Conservation (phyloP, 2,797 vertebrate species). For the Tokudaia muenninki region DNA sequence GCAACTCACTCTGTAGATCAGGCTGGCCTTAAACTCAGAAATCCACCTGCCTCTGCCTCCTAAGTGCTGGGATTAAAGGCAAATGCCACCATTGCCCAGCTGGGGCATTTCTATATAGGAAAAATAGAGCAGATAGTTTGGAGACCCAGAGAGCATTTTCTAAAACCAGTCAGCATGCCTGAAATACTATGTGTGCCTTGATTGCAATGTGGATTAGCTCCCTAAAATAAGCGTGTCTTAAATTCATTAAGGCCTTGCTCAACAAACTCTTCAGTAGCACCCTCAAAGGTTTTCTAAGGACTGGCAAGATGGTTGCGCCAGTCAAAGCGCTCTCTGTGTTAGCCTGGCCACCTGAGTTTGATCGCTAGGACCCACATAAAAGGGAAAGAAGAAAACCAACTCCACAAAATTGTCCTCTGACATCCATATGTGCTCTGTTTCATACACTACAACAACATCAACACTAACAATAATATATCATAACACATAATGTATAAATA, state of each 20-base stretch:
- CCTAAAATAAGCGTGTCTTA: neutral
- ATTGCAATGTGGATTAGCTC: neutral
- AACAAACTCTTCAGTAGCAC: neutral
- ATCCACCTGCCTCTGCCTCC: no score
- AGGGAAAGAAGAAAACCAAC: neutral
- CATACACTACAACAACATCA: no score
- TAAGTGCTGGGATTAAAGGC: no score
- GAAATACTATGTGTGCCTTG: neutral
- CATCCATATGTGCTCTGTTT: neutral
- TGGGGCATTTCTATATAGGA: neutral
- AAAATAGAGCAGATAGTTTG: neutral
- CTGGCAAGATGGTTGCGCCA: neutral
- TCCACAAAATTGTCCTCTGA: neutral
- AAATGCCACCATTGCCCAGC: no score
- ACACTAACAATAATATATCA: neutral
- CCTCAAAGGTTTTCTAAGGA: constrained; percentile 48
- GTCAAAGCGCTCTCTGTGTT: neutral
- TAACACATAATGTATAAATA: neutral
- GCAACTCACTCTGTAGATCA: no score
- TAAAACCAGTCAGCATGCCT: neutral
- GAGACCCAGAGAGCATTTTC: neutral
- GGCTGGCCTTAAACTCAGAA: no score
- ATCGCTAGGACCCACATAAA: neutral
- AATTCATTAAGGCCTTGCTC: neutral
- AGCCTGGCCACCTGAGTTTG: neutral